phyloP scores from a whole-genome alignment of 1,140 invertebrate species.

The Aporrectodea caliginosa region DNA sequence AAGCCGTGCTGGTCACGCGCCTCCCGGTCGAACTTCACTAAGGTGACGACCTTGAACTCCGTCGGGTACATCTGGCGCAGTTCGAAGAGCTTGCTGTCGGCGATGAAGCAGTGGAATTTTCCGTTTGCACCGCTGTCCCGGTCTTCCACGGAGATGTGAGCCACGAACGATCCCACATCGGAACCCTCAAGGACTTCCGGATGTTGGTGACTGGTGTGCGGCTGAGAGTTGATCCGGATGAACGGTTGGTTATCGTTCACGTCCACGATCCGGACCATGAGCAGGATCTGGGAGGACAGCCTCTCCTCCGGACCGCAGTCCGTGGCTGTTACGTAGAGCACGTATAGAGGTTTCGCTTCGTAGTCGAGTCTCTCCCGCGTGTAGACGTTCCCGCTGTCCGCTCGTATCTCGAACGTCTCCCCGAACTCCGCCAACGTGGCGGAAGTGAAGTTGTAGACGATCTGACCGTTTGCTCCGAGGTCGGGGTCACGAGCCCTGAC shows the following conservation, averaged over 20 bases:
- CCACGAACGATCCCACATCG: conserved; percentile 63
- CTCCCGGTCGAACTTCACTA: conserved; percentile 23
- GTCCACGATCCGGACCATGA: conserved; percentile 9
- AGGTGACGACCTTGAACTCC: conserved; percentile 24
- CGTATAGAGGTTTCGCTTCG: conserved; percentile 1
- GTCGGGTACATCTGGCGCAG: conserved; percentile 22
- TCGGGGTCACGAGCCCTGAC: conserved; percentile 6
- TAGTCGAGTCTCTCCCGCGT: conserved; percentile 6
- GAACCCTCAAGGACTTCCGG: conserved; percentile 13
- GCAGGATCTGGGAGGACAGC: conserved; percentile 11
- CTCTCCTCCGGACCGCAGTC: not conserved
- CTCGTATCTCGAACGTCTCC: not conserved
- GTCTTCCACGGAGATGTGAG: conserved; percentile 83
- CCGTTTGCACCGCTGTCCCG: conserved; percentile 83
- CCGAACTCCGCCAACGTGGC: conserved; percentile 1
- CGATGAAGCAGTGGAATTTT: conserved; percentile 54
- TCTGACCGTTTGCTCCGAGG: conserved; percentile 12
- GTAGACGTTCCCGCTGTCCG: not conserved
- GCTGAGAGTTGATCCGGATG: conserved; percentile 15
- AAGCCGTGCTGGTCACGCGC: not conserved
- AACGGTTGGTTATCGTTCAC: conserved; percentile 10
- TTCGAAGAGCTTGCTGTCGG: conserved; percentile 12
- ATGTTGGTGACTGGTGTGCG: not conserved
- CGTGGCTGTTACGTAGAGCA: conserved; percentile 8
- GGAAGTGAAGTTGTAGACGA: conserved; percentile 6